Conservation (phyloP, 2,113 vertebrate genomes). For the Gallinago paraguaiae region DNA sequence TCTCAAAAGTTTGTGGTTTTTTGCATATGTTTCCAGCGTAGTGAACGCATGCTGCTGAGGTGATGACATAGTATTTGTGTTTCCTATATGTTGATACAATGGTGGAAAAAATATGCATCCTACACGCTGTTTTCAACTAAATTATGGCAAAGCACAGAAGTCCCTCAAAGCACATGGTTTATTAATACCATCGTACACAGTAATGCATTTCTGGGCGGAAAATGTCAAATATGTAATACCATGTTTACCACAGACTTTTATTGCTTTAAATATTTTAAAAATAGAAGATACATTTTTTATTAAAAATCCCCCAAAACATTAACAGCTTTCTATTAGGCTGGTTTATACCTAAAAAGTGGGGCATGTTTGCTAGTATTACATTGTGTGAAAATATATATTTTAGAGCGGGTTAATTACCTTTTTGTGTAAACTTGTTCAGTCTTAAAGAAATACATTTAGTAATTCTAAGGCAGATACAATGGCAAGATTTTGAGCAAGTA, state of each 20-base stretch:
- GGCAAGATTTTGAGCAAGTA: slow-evolving; percentile 7
- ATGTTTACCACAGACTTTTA: slow-evolving; percentile 68
- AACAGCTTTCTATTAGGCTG: slow-evolving; percentile 54
- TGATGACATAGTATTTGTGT: slow-evolving; percentile 61
- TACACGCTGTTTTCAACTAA: slow-evolving; percentile 65
- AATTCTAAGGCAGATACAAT: neutral
- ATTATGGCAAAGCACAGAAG: slow-evolving; percentile 67
- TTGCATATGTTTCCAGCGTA: slow-evolving; percentile 58
- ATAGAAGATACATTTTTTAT: slow-evolving; percentile 57
- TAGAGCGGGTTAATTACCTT: neutral
- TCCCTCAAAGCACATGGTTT: slow-evolving; percentile 74
- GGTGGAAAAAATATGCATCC: slow-evolving; percentile 52
- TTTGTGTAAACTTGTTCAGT: slow-evolving; percentile 12
- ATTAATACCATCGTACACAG: slow-evolving; percentile 70
- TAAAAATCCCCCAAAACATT: slow-evolving; percentile 61
- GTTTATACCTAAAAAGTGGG: slow-evolving; percentile 26
- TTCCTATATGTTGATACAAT: slow-evolving; percentile 61
- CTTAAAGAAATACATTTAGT: neutral
- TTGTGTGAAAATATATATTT: slow-evolving; percentile 24
- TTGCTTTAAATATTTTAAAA: slow-evolving; percentile 71
- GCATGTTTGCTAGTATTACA: slow-evolving; percentile 1
- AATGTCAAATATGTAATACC: slow-evolving; percentile 72
- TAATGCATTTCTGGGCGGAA: slow-evolving; percentile 73
- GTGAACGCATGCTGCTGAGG: slow-evolving; percentile 32
- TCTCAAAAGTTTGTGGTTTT: slow-evolving; percentile 72